Conservation (phyloP, 2,888 invertebrate species). For the Anticlea derivata region DNA sequence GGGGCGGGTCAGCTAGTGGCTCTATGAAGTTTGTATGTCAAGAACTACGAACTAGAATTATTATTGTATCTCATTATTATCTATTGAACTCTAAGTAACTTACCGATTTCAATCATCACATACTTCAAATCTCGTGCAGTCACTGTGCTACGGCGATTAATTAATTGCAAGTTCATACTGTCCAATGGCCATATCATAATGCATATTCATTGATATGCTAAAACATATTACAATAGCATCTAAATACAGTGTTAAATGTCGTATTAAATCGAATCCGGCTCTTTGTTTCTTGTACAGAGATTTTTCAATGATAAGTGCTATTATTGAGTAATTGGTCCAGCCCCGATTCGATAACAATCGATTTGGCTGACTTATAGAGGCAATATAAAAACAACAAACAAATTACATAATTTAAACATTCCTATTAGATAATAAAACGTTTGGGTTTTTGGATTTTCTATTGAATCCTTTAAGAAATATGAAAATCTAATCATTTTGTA, state of each 20-base stretch:
- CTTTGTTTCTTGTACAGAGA: slow-evolving; percentile 49
- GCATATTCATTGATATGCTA: slow-evolving; percentile 19
- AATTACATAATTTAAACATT: too few species aligned
- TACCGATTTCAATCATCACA: not conserved
- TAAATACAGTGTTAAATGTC: slow-evolving; percentile 42
- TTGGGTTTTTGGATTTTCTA: too few species aligned
- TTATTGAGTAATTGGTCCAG: slow-evolving; percentile 25
- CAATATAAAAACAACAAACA: too few species aligned
- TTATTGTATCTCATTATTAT: too few species aligned
- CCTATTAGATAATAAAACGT: too few species aligned
- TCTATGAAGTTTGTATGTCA: too few species aligned
- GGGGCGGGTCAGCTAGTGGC: too few species aligned
- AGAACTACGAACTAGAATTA: too few species aligned
- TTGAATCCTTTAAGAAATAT: too few species aligned
- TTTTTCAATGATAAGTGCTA: slow-evolving; percentile 47
- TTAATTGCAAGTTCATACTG: slow-evolving; percentile 6
- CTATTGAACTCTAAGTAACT: too few species aligned
- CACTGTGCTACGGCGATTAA: not conserved
- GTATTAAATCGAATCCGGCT: slow-evolving; percentile 47
- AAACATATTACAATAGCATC: slow-evolving; percentile 28
- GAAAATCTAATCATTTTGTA: too few species aligned
- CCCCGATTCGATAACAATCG: not conserved
- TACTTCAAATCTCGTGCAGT: too few species aligned
- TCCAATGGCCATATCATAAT: not conserved
- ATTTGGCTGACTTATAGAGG: not conserved